Base-by-base conservation (phyloP, 1,140 invertebrate genomes). In the Drosophila persimilis region DNA sequence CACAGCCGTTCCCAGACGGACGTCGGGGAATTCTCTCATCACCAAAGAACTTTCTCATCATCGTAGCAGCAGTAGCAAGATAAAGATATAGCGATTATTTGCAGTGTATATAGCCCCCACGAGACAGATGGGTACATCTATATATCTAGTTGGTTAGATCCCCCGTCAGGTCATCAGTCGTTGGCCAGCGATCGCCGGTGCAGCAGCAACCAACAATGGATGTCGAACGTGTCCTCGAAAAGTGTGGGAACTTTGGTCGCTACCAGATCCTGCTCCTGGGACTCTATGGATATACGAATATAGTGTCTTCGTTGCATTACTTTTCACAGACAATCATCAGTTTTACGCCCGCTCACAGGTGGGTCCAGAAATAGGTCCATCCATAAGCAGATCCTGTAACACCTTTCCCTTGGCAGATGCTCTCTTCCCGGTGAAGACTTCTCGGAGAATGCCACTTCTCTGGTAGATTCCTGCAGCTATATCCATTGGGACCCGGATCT, bases 191-290 rank as follows among this genome's bases (percentile, higher is more conserved):
- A 75, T 57, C 39, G 39, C 39, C 31, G 59, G 47, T 15, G 61
- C 53, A 47, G 57, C 64, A 46, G n/a, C 53, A 11, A 22, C 20
- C 15, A 89, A 26, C 0, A 26, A 26, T 93, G 77, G 92, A 94
- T 74, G 93, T 94, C 50, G 94, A 95, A 78, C 91, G 91, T 13
- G 92, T 94, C 65, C 79, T 95, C 26, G 88, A 91, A 5, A 92
- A 93, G 63, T 93, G 93, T 20, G 94, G 94, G 0, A 93, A 93
- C 77, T 95, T 94, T 71, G 93, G 93, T 2, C 83, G 83, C 26
- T 95, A 93, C 85, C 94, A 95, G 81, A 91, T 92, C 51, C 77
- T 94, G 3, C 76, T 95, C 4, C 92, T 94, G 75, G 73, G 91
- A 2, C 77, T 95, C n/a, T 93, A 94, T 51, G 93, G 93, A 15